These are phyloP conservation scores for Euwallacea similis DNA, from an alignment of 1,140 invertebrate species.

Conservation along the genomic window DNA sequence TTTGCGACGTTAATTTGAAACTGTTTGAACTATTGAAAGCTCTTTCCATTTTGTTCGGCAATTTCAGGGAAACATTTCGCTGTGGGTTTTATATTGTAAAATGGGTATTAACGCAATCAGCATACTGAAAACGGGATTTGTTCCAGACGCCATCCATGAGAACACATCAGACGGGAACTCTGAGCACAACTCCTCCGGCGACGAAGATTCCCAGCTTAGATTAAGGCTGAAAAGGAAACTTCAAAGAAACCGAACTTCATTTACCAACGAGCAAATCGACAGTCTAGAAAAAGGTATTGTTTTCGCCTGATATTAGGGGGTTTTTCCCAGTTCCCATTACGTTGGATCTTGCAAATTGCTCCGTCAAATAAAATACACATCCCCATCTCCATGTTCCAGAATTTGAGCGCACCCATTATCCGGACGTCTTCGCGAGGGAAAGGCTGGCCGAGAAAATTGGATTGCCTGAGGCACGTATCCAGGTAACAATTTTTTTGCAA, in stretches of 20 bases:
- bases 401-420: slow-evolving; percentile 80
- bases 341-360: not conserved
- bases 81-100: not conserved
- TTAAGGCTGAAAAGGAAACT: slow-evolving; percentile 93
- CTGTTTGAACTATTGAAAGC: slow-evolving; percentile 22
- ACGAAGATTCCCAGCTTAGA: slow-evolving; percentile 83
- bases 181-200: slow-evolving; percentile 76
- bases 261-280: slow-evolving; percentile 99
- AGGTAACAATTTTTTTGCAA: slow-evolving; percentile 66
- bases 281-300: slow-evolving; percentile 91
- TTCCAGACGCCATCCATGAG: slow-evolving; percentile 59
- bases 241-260: slow-evolving; percentile 97
- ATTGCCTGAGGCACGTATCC: slow-evolving; percentile 96
- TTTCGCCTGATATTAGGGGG: not conserved
- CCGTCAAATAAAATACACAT: slow-evolving; percentile 1
- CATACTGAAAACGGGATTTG: slow-evolving; percentile 19
- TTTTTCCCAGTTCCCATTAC: not conserved
- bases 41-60: not conserved
- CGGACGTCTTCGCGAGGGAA: slow-evolving; percentile 95
- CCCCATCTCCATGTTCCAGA: slow-evolving; percentile 54
- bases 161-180: slow-evolving; percentile 74
- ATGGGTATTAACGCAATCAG: not conserved
- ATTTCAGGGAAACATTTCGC: not conserved
- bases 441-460: slow-evolving; percentile 94
- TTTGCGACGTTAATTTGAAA: slow-evolving; percentile 19